Percentiles rank a stretch among this genome's conserved stretches.
These are phyloP conservation scores for Sebastes kiyomatsui DNA, from an alignment of 2,797 vertebrate genomes.

Conservation along the genomic window DNA sequence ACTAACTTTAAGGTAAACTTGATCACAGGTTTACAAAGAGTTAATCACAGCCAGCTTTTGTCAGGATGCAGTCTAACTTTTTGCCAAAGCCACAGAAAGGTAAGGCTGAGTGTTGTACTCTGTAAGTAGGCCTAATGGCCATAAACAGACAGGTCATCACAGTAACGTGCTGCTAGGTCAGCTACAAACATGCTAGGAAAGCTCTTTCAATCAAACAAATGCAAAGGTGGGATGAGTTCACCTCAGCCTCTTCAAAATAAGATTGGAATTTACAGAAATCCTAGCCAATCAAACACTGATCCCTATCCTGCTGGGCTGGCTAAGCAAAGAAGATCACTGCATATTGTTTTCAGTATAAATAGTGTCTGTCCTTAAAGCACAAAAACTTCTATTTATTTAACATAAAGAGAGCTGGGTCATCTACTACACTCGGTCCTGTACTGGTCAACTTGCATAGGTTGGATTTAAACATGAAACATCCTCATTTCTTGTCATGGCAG, in stretches of 20 bases:
- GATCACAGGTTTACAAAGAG: constrained; percentile 6
- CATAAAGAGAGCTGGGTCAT: neutral
- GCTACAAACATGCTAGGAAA: neutral
- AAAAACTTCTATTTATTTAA: constrained; percentile 12
- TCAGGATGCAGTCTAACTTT: constrained; percentile 1
- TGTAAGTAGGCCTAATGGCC: neutral
- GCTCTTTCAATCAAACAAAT: neutral
- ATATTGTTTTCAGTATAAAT: neutral
- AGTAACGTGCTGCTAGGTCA: neutral
- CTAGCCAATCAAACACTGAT: neutral
- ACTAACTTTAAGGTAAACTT: neutral
- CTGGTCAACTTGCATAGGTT: neutral
- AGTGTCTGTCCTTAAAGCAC: constrained; percentile 22
- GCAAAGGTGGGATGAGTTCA: neutral
- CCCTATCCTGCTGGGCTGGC: neutral
- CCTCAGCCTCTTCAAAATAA: neutral
- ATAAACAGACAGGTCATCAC: constrained; percentile 1
- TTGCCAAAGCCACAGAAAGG: constrained; percentile 1
- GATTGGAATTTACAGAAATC: neutral
- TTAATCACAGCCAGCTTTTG: constrained; percentile 10
- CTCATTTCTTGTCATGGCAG: too few species aligned
- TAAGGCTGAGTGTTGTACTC: neutral
- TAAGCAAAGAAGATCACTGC: neutral
- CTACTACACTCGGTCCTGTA: neutral
- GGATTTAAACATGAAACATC: neutral